Conservation (phyloP, 64 coral and sea anemone species). For the Porites australiensis region DNA sequence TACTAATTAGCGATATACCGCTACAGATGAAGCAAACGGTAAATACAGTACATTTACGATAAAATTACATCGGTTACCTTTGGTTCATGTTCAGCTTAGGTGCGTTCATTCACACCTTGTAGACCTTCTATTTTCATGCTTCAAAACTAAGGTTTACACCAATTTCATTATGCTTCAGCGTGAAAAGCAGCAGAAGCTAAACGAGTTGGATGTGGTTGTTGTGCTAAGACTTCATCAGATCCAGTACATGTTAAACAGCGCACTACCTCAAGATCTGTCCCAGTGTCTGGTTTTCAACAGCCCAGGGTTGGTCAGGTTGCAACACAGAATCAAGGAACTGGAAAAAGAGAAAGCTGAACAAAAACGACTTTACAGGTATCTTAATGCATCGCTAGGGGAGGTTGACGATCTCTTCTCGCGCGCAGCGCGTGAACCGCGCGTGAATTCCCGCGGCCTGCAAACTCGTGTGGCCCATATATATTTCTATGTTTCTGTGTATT, state of each 20-base stretch:
- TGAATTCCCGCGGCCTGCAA: too few relatives aligned
- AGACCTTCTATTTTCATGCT: neutral
- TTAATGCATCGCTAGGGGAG: too few relatives aligned
- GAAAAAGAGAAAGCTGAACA: constrained; percentile 97
- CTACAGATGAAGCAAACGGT: too few relatives aligned
- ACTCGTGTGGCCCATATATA: too few relatives aligned
- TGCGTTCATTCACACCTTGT: too few relatives aligned
- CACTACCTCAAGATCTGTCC: constrained; percentile 84
- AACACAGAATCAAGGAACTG: constrained; percentile 91
- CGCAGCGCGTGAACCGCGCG: too few relatives aligned
- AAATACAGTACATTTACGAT: too few relatives aligned
- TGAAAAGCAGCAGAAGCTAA: constrained; percentile 98
- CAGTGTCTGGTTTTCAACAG: constrained; percentile 86
- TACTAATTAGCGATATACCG: too few relatives aligned
- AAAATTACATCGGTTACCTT: too few relatives aligned
- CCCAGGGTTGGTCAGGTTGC: constrained; percentile 78
- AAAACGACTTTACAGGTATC: constrained; percentile 89
- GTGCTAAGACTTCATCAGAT: constrained; percentile 87
- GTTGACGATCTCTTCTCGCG: too few relatives aligned
- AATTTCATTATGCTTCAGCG: constrained; percentile 56
- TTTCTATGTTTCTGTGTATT: too few relatives aligned
- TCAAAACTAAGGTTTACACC: neutral
- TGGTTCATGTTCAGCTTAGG: too few relatives aligned
- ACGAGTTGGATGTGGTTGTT: constrained; percentile 98
- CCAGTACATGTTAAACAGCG: constrained; percentile 87